Percentiles rank a stretch among this genome's conserved stretches.
These are phyloP conservation scores for Brienomyrus brachyistius DNA, from an alignment of 2,113 vertebrate species.

Conservation along the genomic window DNA sequence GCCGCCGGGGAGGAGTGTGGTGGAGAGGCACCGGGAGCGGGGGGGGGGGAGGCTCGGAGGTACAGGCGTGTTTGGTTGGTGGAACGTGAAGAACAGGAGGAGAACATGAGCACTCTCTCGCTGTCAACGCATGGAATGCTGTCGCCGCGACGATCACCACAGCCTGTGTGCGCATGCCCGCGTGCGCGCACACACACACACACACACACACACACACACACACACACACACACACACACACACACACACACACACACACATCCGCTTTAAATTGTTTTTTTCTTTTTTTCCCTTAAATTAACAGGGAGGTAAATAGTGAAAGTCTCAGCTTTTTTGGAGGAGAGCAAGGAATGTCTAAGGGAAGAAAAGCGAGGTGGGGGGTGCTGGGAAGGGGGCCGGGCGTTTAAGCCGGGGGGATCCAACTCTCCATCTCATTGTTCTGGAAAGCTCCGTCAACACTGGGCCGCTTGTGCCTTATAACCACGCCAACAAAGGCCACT, in stretches of 20 bases:
- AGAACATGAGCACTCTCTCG: not conserved
- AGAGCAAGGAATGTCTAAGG: not conserved
- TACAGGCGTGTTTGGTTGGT: not conserved
- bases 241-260: not conserved
- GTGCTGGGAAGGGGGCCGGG: not conserved
- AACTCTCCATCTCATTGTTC: not conserved
- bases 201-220: not conserved
- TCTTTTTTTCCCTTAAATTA: not conserved
- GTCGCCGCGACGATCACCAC: constrained; percentile 12
- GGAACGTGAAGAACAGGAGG: not conserved
- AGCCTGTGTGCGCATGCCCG: not conserved
- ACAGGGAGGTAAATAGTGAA: not conserved
- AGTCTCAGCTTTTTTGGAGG: not conserved
- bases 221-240: not conserved
- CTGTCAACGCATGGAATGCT: constrained; percentile 2
- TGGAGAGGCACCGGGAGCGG: constrained; percentile 11
- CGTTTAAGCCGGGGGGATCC: not conserved
- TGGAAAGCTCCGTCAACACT: constrained; percentile 18
- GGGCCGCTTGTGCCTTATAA: not conserved
- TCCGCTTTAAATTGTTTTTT: not conserved
- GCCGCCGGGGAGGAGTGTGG: constrained; percentile 12
- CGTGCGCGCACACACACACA: not conserved
- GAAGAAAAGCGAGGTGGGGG: not conserved
- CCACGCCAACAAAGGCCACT: constrained; percentile 21
- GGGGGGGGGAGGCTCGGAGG: constrained; percentile 16